Conservation (phyloP, 2,888 invertebrate species). For the Drosophila meridiana region DNA sequence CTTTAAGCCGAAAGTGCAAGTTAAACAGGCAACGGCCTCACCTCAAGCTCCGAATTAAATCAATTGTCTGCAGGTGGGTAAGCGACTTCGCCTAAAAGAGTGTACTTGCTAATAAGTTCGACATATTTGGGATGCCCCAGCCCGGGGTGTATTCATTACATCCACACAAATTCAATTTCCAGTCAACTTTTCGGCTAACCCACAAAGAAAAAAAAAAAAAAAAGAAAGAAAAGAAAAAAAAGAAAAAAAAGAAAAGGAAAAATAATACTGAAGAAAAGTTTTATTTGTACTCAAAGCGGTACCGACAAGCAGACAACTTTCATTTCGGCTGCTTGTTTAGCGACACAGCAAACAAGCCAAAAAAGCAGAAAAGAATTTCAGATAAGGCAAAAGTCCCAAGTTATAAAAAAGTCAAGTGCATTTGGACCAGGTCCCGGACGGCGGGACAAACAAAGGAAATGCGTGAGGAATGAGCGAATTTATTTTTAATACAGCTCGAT, state of each 20-base stretch:
- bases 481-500: constrained; percentile 10
- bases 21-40: constrained; percentile 42
- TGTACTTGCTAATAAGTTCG: constrained; percentile 62
- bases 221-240: neutral
- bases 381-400: constrained; percentile 19
- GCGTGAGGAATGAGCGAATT: constrained; percentile 23
- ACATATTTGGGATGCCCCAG: constrained; percentile 41
- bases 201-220: constrained; percentile 35
- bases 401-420: constrained; percentile 44
- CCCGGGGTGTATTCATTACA: constrained; percentile 45
- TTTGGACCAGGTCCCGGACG: constrained; percentile 19
- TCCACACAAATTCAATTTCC: constrained; percentile 69
- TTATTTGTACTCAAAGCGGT: constrained; percentile 48
- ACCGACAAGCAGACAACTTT: constrained; percentile 52
- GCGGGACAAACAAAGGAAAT: constrained; percentile 36
- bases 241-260: neutral
- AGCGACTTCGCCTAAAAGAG: constrained; percentile 15
- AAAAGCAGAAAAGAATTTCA: constrained; percentile 28
- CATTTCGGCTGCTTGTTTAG: constrained; percentile 32
- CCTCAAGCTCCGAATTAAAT: constrained; percentile 37
- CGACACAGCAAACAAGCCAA: constrained; percentile 59
- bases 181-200: constrained; percentile 58
- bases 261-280: constrained; percentile 39
- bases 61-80: constrained; percentile 52
- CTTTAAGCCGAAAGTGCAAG: constrained; percentile 39